Base-by-base conservation (phyloP, 2,797 vertebrate genomes). In the Coranthus polyacanthus region DNA sequence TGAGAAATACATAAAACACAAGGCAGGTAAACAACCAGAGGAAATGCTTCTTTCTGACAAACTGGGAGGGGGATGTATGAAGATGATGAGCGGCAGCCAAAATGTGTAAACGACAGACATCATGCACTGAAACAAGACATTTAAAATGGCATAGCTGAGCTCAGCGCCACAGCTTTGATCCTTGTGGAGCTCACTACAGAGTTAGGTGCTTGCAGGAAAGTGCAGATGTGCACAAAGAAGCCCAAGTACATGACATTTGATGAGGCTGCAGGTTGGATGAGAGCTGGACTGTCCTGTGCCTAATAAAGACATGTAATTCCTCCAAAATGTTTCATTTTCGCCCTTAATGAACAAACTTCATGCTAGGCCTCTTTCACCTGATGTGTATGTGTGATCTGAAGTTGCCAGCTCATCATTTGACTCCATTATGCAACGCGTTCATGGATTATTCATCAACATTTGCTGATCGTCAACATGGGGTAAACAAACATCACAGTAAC, bases 371-470 rank as follows among this genome's bases (percentile, higher is more conserved):
- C 2, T 71, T 49, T 53, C 1, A 54, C 49, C 56, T 62, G 55
- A 63, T 54, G 64, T 38, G 6, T 9, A n/a, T 18, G 32, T 49
- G 65, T 26, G n/a, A 3, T 26, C 24, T 11, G 2, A 65, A 70
- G 26, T 5, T 59, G 68, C 49, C 47, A 42, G 17, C 43, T 77
- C 75, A 52, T 63, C 39, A 68, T 42, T 51, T 60, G 29, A n/a
- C n/a, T 52, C 34, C 3, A 67, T 75, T 59, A 68, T 15, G 49
- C 62, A 69, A 65, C 75, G 36, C 0, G 37, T 50, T 81, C 34
- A 80, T 86, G 56, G 73, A 75, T 88, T 82, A 82, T 81, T 83
- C 73, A 84, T 87, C 39, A 12, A 16, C 37, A 15, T 72, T 75
- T 34, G 63, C 44, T 0, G 45, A 46, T 63, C 37, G 22, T 42